These are phyloP conservation scores for Danio jaintianensis DNA, from an alignment of 2,797 vertebrate species.

Conservation along the genomic window DNA sequence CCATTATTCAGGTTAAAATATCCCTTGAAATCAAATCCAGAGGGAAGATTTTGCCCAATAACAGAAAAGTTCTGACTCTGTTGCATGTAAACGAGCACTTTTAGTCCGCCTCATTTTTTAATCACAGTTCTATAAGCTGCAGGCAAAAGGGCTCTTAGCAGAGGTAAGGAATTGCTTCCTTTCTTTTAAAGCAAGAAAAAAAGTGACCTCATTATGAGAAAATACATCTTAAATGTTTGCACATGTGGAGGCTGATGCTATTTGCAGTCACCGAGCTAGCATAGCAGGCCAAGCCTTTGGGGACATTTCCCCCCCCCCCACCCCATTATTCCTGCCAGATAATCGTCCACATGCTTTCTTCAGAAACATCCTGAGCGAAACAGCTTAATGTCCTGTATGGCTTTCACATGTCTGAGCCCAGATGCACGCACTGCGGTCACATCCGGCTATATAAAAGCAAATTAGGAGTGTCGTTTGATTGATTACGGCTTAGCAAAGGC, in stretches of 20 bases:
- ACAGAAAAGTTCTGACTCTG: no score
- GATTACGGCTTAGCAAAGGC: not conserved
- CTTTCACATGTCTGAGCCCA: slow-evolving; percentile 44
- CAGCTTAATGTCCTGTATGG: slow-evolving; percentile 42
- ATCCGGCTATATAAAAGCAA: not conserved
- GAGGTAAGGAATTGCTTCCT: slow-evolving; percentile 56
- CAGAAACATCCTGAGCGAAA: slow-evolving; percentile 58
- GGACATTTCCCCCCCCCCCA: slow-evolving; percentile 49
- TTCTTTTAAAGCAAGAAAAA: slow-evolving; percentile 52
- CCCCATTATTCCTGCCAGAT: slow-evolving; percentile 32
- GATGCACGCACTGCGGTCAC: slow-evolving; percentile 16
- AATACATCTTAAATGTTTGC: slow-evolving; percentile 69
- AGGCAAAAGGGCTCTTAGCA: slow-evolving; percentile 24
- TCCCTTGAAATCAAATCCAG: no score
- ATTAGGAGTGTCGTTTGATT: slow-evolving; percentile 19
- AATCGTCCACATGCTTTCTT: slow-evolving; percentile 58
- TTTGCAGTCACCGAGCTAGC: slow-evolving; percentile 64
- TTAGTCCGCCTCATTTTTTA: not conserved
- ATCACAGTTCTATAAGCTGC: slow-evolving; percentile 32
- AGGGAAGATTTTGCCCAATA: no score
- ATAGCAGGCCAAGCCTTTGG: slow-evolving; percentile 60
- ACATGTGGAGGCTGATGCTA: slow-evolving; percentile 69
- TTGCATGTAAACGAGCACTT: not conserved
- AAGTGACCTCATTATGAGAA: slow-evolving; percentile 65
- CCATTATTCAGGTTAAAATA: no score